A percentile compares a stretch with the other conserved stretches of the same genome.
phyloP scores from a whole-genome alignment of 2,797 vertebrate genomes.

The Ceryle rudis region DNA sequence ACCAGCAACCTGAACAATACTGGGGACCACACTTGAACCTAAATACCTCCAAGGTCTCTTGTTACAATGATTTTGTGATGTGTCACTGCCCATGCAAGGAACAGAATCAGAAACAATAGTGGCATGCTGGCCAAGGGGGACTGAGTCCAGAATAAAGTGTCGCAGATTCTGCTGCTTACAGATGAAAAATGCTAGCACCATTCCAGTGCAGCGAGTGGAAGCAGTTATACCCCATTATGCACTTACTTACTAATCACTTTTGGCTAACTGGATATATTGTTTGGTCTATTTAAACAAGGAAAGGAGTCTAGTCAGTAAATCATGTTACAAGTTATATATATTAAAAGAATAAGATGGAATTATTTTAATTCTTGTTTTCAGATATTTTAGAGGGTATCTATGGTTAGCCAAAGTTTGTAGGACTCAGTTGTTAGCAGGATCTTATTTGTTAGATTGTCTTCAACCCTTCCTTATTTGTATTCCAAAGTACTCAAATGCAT shows the following conservation, averaged over 20 bases:
- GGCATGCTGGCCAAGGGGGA: background rate
- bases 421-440: background rate
- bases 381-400: background rate
- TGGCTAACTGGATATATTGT: background rate
- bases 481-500: background rate
- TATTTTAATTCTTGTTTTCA: background rate
- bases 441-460: background rate
- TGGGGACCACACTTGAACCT: background rate
- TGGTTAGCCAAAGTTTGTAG: background rate
- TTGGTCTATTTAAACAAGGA: background rate
- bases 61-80: background rate
- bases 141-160: too few relatives aligned
- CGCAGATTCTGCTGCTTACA: background rate
- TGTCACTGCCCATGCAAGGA: background rate
- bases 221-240: background rate
- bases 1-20: background rate
- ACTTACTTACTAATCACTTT: background rate
- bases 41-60: background rate
- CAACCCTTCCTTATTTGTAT: background rate
- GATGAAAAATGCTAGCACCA: background rate
- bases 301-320: background rate
- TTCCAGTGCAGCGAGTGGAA: background rate
- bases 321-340: too few relatives aligned
- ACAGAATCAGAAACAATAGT: background rate
- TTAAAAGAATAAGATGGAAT: background rate